Evolutionary conservation across 2,113 vertebrate genomes (phyloP).

Genomic region (Crotalus tigris): DNA sequence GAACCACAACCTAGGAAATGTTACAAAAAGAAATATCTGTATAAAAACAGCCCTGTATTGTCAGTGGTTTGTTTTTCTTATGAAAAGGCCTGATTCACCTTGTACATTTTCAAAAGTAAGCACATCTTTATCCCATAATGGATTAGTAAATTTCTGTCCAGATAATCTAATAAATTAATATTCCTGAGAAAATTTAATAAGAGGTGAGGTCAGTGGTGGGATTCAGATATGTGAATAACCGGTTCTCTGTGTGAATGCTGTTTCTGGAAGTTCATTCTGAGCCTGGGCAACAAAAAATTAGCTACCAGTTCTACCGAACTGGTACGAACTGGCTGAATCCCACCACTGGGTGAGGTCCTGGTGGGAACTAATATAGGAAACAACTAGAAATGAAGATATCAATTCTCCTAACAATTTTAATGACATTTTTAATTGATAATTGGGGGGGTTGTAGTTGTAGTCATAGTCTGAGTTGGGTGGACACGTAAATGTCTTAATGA

Average conservation of each 20-base stretch:
- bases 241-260: too few species aligned
- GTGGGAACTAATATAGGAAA: not conserved
- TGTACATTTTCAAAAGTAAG: not conserved
- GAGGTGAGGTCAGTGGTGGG: too few species aligned
- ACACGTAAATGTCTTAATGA: not conserved
- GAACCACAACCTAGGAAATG: not conserved
- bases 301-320: too few species aligned
- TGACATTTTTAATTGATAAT: not conserved
- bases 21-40: not conserved
- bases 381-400: not conserved
- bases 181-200: not conserved
- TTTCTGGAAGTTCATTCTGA: too few species aligned
- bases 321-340: too few species aligned
- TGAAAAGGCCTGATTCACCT: not conserved
- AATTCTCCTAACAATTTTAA: not conserved
- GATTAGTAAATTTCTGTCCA: not conserved
- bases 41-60: not conserved
- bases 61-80: not conserved
- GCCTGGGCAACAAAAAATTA: too few species aligned
- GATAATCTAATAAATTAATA: not conserved
- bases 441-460: not conserved
- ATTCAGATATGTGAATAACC: too few species aligned
- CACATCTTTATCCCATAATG: not conserved
- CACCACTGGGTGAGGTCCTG: not conserved
- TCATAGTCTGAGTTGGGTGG: not conserved